These are phyloP conservation scores for Sebastes oblongus DNA, from an alignment of 2,797 vertebrate genomes.

Conservation along the genomic window DNA sequence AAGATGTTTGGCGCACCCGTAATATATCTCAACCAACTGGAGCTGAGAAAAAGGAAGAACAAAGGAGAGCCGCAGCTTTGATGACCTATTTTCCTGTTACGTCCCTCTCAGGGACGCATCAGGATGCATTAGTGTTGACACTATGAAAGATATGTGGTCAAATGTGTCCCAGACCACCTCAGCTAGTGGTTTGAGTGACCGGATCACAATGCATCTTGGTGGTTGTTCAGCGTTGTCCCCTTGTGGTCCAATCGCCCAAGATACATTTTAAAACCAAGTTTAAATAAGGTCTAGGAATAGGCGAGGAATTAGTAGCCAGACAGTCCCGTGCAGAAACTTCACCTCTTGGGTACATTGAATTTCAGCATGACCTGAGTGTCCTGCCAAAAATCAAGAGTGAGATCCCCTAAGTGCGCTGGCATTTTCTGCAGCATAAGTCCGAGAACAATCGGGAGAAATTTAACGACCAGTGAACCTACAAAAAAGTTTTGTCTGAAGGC, in stretches of 20 bases:
- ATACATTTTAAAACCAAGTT: not conserved
- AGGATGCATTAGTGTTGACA: not conserved
- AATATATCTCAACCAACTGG: not conserved
- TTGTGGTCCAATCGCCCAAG: not conserved
- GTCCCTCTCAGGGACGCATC: no score
- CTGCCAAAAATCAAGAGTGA: not conserved
- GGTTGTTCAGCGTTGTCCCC: not conserved
- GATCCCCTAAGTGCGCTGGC: no score
- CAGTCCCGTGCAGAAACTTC: not conserved
- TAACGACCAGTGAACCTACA: accelerated
- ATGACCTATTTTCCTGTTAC: not conserved
- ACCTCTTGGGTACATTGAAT: not conserved
- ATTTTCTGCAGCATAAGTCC: no score
- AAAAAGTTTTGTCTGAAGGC: not conserved
- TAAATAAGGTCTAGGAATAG: no score
- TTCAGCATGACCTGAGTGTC: not conserved
- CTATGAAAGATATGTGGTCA: not conserved
- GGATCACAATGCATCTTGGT: not conserved
- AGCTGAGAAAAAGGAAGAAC: not conserved
- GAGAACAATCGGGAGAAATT: not conserved
- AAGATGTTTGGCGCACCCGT: not conserved
- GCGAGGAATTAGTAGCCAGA: not conserved
- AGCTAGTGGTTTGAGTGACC: not conserved
- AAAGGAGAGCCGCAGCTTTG: not conserved
- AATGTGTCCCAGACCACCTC: no score